Evolutionary conservation across 2,113 vertebrate species (phyloP).

Genomic region (Microtus ochrogaster): DNA sequence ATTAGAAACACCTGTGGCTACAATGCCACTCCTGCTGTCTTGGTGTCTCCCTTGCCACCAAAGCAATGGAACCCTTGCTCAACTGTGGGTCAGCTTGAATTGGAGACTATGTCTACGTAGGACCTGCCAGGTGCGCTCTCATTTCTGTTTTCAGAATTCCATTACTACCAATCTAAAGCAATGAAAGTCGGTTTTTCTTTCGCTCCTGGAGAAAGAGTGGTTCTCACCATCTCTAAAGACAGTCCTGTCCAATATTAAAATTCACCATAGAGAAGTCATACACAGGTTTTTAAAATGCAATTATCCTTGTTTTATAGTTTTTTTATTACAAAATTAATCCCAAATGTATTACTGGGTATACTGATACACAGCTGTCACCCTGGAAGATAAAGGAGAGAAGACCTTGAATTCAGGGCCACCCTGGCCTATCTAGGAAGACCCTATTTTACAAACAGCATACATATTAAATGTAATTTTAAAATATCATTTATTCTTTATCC

Average conservation of each 20-base stretch:
- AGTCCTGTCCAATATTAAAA: not conserved
- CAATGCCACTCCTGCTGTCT: not conserved
- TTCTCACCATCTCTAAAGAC: not conserved
- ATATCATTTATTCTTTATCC: not conserved
- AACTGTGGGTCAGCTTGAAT: not conserved
- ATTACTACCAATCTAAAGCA: not conserved
- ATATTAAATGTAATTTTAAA: not conserved
- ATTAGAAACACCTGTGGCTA: not conserved
- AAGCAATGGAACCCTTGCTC: not conserved
- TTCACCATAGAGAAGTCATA: not conserved
- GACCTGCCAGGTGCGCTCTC: not conserved
- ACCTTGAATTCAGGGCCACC: not conserved
- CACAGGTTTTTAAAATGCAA: not conserved
- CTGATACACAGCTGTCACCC: not conserved
- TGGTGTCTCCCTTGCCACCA: not conserved
- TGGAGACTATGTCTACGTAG: constrained; percentile 27
- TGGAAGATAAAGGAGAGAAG: not conserved
- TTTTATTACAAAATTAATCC: not conserved
- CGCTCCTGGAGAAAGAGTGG: not conserved
- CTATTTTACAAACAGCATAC: not conserved
- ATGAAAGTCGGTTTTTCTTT: constrained; percentile 23
- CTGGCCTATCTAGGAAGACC: not conserved
- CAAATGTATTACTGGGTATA: not conserved
- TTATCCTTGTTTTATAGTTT: not conserved
- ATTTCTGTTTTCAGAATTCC: constrained; percentile 40